Conservation (phyloP, 2,888 invertebrate genomes). For the Rotaria magnacalcarata region DNA sequence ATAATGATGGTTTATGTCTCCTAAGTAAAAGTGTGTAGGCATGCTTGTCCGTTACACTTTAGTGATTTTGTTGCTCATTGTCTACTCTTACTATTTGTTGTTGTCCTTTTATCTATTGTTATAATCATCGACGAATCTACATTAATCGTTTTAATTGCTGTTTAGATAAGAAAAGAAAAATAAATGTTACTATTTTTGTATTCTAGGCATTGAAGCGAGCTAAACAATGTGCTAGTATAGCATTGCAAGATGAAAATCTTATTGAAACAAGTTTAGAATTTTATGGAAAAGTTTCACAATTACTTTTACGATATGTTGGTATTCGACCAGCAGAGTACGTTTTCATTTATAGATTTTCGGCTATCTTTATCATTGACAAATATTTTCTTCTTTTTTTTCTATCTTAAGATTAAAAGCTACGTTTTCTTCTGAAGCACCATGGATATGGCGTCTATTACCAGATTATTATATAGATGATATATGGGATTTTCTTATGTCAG, state of each 20-base stretch:
- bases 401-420: background rate
- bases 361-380: background rate
- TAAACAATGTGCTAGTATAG: conserved; percentile 25
- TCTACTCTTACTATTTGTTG: background rate
- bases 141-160: background rate
- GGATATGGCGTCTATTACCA: conserved; percentile 15
- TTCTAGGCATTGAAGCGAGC: conserved; percentile 26
- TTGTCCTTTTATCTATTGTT: background rate
- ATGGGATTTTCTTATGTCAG: conserved; percentile 23
- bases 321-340: conserved; percentile 10
- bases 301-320: conserved; percentile 32
- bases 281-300: conserved; percentile 27
- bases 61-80: background rate
- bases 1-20: background rate
- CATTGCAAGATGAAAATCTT: conserved; percentile 20
- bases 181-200: background rate
- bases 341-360: background rate
- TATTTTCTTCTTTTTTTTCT: background rate
- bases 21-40: background rate
- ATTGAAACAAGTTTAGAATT: conserved; percentile 25
- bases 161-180: background rate
- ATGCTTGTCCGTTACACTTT: background rate
- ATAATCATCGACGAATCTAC: background rate
- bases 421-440: background rate
- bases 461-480: conserved; percentile 28